Base-by-base conservation (phyloP, 2,888 invertebrate species). In the Hedya salicella region DNA sequence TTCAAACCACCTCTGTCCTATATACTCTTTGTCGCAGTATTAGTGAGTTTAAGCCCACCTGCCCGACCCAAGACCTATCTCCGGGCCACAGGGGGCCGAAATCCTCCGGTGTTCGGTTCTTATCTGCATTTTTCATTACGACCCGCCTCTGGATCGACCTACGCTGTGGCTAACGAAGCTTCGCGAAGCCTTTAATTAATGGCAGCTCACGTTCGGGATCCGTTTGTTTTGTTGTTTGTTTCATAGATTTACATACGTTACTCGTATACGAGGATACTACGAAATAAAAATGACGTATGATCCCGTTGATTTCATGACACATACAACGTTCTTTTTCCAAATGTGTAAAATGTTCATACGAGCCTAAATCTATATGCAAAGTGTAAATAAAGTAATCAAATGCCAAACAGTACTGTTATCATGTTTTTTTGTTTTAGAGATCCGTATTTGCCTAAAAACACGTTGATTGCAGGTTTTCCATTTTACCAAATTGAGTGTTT, bases 41-140 rank as follows among this genome's bases (percentile, higher is more conserved):
- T 63, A 63, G 44, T 44, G 50, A 57, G 40, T 63, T 36, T 44
- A 46, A 59, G 64, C 44, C 30, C 16, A 59, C 59, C 59, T 64
- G 63, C 42, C 44, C 19, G 8, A 21, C 16, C 17, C 13, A 21
- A 11, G 21, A 54, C 53, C 50, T 25, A 56, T 63, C 62, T 63
- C 39, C 17, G 54, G 30, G 52, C 42, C 57, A 46, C 50, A 59
- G 59, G 64, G 52, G 59, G 36, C 44, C 42, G 42, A 30, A 40
- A 49, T 21, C 57, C 54, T 13, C 44, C n/a, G 25, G 42, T 50
- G 50, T 57, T 59, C 21, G 16, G 50, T 59, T 64, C 42, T 57
- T 59, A 64, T 64, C 57, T 64, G 64, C 64, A 57, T 64, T 64
- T 64, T 64, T 64, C 64, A 64, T 64, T 64, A 64, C 50, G 5